Evolutionary conservation across 2,797 vertebrate genomes (phyloP).

Genomic region (Erithacus rubecula): DNA sequence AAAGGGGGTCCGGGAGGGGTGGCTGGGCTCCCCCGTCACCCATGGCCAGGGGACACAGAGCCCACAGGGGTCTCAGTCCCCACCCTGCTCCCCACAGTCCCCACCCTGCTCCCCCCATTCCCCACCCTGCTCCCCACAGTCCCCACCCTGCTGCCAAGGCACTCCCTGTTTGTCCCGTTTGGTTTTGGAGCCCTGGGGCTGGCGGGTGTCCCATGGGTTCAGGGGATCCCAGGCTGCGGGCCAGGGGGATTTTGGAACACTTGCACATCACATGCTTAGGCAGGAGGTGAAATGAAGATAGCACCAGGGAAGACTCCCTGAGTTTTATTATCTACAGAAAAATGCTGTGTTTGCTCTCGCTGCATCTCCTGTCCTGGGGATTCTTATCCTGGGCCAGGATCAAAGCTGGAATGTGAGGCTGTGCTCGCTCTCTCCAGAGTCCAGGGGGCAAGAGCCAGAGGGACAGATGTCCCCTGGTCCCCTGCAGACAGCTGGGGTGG

Average conservation of each 20-base stretch:
- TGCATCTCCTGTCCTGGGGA: background rate
- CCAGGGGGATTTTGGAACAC: background rate
- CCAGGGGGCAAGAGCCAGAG: background rate
- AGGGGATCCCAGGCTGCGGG: background rate
- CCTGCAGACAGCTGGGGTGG: background rate
- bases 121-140: background rate
- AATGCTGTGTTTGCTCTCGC: accelerated
- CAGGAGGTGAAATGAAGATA: background rate
- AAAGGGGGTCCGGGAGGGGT: background rate
- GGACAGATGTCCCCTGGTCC: accelerated
- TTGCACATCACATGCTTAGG: background rate
- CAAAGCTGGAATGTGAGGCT: background rate
- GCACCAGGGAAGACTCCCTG: background rate
- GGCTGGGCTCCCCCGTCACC: background rate
- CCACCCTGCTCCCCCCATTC: no score
- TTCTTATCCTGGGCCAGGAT: background rate
- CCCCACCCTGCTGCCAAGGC: background rate
- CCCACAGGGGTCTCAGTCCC: no score
- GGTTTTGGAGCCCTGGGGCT: accelerated
- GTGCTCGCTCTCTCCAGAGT: background rate
- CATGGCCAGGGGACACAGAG: no score
- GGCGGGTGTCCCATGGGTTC: accelerated
- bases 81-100: background rate
- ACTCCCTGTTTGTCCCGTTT: accelerated
- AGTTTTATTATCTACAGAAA: conserved; percentile 31